A percentile compares a stretch with the other conserved stretches of the same genome.
Evolutionary conservation across 37 sponge, comb jelly and placozoan species (phyloP).

Genomic region (Hormiphora californensis): DNA sequence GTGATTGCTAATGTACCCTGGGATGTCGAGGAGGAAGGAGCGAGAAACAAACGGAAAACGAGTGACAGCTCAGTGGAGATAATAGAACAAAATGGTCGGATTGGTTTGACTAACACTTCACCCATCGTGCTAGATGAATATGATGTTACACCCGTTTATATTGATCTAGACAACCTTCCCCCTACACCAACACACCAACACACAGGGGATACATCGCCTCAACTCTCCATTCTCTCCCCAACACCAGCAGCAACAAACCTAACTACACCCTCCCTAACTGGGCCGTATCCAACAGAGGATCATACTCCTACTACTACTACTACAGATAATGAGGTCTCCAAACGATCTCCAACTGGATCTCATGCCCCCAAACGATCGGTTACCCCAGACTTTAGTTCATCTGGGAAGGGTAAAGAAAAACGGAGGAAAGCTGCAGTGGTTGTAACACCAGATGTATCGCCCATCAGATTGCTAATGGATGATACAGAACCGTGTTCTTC

Average conservation of each 20-base stretch:
- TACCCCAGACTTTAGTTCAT: not conserved
- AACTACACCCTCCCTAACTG: not conserved
- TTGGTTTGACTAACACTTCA: too few species aligned
- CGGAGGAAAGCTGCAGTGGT: not conserved
- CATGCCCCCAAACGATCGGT: not conserved
- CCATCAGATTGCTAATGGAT: constrained; percentile 33
- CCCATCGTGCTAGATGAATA: constrained; percentile 22
- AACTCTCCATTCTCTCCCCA: not conserved
- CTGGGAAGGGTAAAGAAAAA: constrained; percentile 43
- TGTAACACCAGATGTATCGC: not conserved
- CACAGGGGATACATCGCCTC: too few species aligned
- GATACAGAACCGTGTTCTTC: constrained; percentile 48
- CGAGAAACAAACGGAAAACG: too few species aligned
- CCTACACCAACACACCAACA: constrained; percentile 22
- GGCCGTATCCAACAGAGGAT: too few species aligned
- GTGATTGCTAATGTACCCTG: too few species aligned
- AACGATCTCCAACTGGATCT: not conserved
- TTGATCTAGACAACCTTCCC: constrained; percentile 44
- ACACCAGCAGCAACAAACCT: not conserved
- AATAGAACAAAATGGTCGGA: too few species aligned
- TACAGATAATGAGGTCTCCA: not conserved
- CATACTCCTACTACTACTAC: constrained; percentile 3
- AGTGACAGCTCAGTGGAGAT: too few species aligned
- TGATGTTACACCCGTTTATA: constrained; percentile 38
- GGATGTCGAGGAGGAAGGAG: too few species aligned